Evolutionary conservation across 2,888 invertebrate species (phyloP).

Genomic region (Idaea biselata): DNA sequence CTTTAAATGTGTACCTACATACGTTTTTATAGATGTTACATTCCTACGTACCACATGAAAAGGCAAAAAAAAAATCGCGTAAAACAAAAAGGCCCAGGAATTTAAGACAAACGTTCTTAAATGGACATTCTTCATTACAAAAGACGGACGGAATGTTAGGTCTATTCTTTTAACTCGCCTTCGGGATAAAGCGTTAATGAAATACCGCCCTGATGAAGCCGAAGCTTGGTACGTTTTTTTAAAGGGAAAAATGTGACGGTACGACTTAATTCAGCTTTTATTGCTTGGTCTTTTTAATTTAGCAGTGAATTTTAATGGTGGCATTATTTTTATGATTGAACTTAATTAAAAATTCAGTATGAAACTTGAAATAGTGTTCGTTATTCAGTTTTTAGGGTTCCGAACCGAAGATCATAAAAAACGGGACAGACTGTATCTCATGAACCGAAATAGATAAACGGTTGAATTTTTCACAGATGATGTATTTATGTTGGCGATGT

Average conservation of each 20-base stretch:
- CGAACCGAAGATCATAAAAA: neutral
- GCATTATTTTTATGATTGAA: neutral
- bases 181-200: constrained; percentile 70
- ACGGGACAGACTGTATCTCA: no score
- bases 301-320: constrained; percentile 18
- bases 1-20: neutral
- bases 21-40: neutral
- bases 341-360: neutral
- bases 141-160: constrained; percentile 66
- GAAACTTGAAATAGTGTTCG: neutral
- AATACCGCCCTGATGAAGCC: constrained; percentile 76
- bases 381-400: neutral
- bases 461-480: no score
- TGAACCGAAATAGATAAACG: no score
- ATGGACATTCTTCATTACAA: constrained; percentile 76
- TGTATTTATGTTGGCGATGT: no score
- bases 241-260: constrained; percentile 34
- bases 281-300: constrained; percentile 23
- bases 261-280: constrained; percentile 20
- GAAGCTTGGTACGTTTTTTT: constrained; percentile 41
- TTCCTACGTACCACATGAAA: neutral
- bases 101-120: constrained; percentile 60
- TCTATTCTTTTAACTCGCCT: constrained; percentile 65
- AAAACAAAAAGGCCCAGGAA: constrained; percentile 47
- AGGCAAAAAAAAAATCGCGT: neutral